A percentile compares a stretch with the other conserved stretches of the same genome.
These are phyloP conservation scores for Bucco capensis DNA, from an alignment of 2,113 vertebrate genomes.

Conservation along the genomic window DNA sequence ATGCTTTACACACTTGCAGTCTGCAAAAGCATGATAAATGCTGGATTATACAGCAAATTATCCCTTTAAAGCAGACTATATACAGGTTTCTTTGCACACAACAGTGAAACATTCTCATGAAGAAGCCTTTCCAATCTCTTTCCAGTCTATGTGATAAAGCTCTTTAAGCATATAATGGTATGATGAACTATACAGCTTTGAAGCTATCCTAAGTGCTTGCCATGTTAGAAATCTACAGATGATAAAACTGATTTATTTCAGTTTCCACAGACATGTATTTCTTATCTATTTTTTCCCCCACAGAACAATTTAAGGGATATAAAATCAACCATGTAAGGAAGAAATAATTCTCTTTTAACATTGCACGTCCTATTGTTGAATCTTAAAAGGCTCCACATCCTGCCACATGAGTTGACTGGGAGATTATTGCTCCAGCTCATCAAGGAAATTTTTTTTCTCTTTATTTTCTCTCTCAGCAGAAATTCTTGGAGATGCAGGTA, in stretches of 20 bases:
- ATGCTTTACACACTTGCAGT: not conserved
- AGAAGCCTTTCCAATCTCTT: not conserved
- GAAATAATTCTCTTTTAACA: not conserved
- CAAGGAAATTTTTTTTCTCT: not conserved
- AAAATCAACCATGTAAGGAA: not conserved
- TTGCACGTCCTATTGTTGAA: not conserved
- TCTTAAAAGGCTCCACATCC: not conserved
- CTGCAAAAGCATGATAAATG: slow-evolving; percentile 4
- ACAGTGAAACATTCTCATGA: not conserved
- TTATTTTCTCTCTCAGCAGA: slow-evolving; percentile 34
- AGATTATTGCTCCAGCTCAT: not conserved
- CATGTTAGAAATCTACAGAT: not conserved
- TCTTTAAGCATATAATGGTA: not conserved
- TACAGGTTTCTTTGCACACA: not conserved
- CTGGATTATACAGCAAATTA: not conserved
- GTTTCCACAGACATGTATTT: not conserved
- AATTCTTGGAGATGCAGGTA: slow-evolving; percentile 35
- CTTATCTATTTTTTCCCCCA: not conserved
- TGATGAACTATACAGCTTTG: not conserved
- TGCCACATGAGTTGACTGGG: not conserved
- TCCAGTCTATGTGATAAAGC: not conserved
- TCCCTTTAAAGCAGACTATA: not conserved
- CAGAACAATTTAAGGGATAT: not conserved
- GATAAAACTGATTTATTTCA: slow-evolving; percentile 25
- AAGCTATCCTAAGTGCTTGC: not conserved